Evolutionary conservation across 1,140 invertebrate species (phyloP), one percentile per base, ranked within the genome.

Genomic region (Drosophila ironensis): DNA sequence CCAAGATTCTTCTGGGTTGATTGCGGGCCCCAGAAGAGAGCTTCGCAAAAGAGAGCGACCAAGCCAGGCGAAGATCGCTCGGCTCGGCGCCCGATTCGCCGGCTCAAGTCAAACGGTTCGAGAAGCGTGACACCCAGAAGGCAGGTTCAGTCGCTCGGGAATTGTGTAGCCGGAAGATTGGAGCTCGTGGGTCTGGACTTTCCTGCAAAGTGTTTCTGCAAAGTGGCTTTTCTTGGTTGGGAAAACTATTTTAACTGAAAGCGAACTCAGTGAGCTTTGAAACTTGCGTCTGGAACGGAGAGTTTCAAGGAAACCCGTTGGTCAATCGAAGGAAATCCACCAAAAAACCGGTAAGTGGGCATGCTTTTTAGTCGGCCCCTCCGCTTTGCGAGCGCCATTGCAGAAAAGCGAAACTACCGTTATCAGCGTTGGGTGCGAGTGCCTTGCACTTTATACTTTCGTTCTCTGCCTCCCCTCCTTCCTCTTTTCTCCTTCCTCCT

Each of bases 281-380:
- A 28, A 69, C 66, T 50, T 16, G 14, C 54, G 68, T 28, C 67
- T 51, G 46, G 50, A 27, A 47, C 41, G 30, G n/a, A 51, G 47
- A 56, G 61, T 53, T 41, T 42, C 6, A 14, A 59, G n/a, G n/a
- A 28, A 40, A 12, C 3, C 4, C 3, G 11, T 6, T 11, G 22
- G 12, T 14, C 2, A 14, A 20, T 30, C 61, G 35, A 1, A 47
- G 30, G 16, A 37, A 37, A 27, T 46, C 30, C 11, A 4, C 11
- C 11, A 44, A 67, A 47, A 81, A 27, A 82, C 60, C 77, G 77
- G 77, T 82, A 84, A 82, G 77, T 84, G 35, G n/a, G 12, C 50
- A 61, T 72, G 59, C 59, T 57, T 48, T 56, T 70, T 57, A 53
- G 38, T n/a, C 3, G 44, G n/a, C n/a, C n/a, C 30, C 30, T 4